A percentile compares a stretch with the other conserved stretches of the same genome.
Conservation (phyloP, 2,797 vertebrate species). For the Karalla daura region DNA sequence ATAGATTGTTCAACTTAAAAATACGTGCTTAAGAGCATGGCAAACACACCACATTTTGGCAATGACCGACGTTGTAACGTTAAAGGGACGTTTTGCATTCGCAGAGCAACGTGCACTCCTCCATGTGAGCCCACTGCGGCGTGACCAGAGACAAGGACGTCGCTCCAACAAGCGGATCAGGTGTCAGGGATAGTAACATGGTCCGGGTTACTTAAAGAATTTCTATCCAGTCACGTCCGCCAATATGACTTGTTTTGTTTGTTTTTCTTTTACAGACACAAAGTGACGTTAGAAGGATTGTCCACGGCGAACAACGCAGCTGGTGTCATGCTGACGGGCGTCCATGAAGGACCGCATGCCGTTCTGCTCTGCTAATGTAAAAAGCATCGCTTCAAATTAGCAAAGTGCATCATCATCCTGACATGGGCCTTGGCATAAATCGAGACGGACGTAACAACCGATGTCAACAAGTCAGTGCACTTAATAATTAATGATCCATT, state of each 20-base stretch:
- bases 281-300: constrained; percentile 18
- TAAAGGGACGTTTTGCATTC: constrained; percentile 51
- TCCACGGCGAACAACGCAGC: constrained; percentile 53
- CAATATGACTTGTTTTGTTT: no score
- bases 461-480: constrained; percentile 58
- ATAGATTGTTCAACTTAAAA: constrained; percentile 44
- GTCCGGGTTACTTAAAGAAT: no score
- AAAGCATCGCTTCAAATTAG: constrained; percentile 43
- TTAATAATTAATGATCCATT: constrained; percentile 42
- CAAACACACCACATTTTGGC: constrained; percentile 70
- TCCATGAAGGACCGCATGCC: constrained; percentile 25
- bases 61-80: constrained; percentile 59
- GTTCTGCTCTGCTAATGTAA: constrained; percentile 48
- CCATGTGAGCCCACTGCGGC: constrained; percentile 17
- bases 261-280: constrained; percentile 45
- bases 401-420: constrained; percentile 67
- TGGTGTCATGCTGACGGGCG: constrained; percentile 50
- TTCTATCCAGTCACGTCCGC: no score
- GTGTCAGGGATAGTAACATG: neutral
- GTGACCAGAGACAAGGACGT: neutral
- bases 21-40: constrained; percentile 29
- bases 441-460: constrained; percentile 25
- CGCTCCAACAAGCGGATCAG: constrained; percentile 1
- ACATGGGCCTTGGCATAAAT: constrained; percentile 55
- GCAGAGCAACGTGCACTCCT: constrained; percentile 48